These are phyloP conservation scores for Napeogenes inachia DNA, from an alignment of 2,888 invertebrate genomes.

Conservation along the genomic window DNA sequence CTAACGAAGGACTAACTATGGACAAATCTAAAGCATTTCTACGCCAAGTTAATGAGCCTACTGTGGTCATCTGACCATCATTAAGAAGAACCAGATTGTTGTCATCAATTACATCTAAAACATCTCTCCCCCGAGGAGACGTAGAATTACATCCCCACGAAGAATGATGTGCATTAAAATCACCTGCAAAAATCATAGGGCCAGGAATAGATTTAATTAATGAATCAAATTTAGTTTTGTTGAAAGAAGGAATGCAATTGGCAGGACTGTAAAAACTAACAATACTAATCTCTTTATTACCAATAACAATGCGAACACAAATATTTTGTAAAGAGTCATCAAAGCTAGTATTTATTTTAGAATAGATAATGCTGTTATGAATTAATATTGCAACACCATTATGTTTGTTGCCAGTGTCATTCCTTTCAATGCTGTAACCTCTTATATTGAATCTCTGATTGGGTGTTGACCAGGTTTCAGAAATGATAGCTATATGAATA, in stretches of 20 bases:
- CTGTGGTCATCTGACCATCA: background rate
- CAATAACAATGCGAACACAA: background rate
- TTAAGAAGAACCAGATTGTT: constrained; percentile 13
- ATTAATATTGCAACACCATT: constrained; percentile 14
- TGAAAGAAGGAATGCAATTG: constrained; percentile 11
- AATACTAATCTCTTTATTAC: background rate
- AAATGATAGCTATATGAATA: background rate
- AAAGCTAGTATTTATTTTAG: constrained; percentile 9
- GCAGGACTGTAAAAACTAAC: constrained; percentile 14
- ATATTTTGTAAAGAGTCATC: constrained; percentile 13
- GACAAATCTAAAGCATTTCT: constrained; percentile 10
- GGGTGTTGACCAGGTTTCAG: background rate
- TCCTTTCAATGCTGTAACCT: constrained; percentile 4
- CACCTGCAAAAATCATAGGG: constrained; percentile 8
- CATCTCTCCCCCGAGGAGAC: constrained; percentile 6
- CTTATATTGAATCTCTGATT: constrained; percentile 9
- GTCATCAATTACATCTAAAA: constrained; percentile 9
- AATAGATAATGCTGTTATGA: constrained; percentile 11
- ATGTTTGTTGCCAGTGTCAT: constrained; percentile 11
- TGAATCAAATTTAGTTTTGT: constrained; percentile 5
- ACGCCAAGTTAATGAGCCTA: constrained; percentile 12
- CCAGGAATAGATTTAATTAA: constrained; percentile 12
- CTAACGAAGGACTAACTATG: constrained; percentile 10
- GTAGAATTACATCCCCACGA: constrained; percentile 9
- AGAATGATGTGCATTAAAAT: constrained; percentile 17